Percentiles rank a stretch among this genome's conserved stretches.
Evolutionary conservation across 1,140 invertebrate species (phyloP).

Genomic region (Drosophila nebulosa): DNA sequence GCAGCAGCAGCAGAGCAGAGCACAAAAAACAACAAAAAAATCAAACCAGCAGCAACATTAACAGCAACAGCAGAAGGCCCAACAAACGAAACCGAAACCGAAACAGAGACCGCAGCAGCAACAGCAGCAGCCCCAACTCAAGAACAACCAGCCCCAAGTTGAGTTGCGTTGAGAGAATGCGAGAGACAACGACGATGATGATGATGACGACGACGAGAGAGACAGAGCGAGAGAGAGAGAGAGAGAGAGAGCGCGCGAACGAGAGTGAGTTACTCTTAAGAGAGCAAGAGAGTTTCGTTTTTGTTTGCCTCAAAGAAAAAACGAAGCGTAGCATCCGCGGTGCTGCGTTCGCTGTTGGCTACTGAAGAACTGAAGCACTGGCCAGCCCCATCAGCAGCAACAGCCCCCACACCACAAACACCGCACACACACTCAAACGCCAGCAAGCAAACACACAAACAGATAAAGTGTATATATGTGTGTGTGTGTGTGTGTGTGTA

Average conservation of each 20-base stretch:
- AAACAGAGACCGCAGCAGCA: slow-evolving; percentile 44
- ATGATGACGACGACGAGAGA: slow-evolving; percentile 38
- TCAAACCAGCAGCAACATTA: slow-evolving; percentile 48
- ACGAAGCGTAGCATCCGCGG: slow-evolving; percentile 71
- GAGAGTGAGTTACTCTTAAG: slow-evolving; percentile 39
- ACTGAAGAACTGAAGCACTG: slow-evolving; percentile 67
- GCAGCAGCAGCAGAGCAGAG: slow-evolving; percentile 58
- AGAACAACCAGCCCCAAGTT: slow-evolving; percentile 37
- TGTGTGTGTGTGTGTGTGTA: slow-evolving; percentile 31
- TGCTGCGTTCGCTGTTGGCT: slow-evolving; percentile 56
- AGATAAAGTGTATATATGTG: neutral
- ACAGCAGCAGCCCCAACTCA: slow-evolving; percentile 22
- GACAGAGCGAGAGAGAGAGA: slow-evolving; percentile 26
- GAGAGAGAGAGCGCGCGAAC: slow-evolving; percentile 32
- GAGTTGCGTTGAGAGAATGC: neutral
- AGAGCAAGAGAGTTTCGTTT: slow-evolving; percentile 18
- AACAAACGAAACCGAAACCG: slow-evolving; percentile 57
- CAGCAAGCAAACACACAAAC: too few relatives aligned
- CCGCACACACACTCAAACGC: slow-evolving; percentile 27
- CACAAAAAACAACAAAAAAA: slow-evolving; percentile 31
- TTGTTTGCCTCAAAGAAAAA: slow-evolving; percentile 31
- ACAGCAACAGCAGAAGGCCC: slow-evolving; percentile 27
- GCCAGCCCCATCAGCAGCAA: slow-evolving; percentile 21
- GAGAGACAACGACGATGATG: too few relatives aligned
- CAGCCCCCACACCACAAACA: slow-evolving; percentile 34